Percentiles rank a stretch among this genome's conserved stretches.
These are phyloP conservation scores for Coregonus sp. DNA, from an alignment of 2,797 vertebrate genomes.

Conservation along the genomic window DNA sequence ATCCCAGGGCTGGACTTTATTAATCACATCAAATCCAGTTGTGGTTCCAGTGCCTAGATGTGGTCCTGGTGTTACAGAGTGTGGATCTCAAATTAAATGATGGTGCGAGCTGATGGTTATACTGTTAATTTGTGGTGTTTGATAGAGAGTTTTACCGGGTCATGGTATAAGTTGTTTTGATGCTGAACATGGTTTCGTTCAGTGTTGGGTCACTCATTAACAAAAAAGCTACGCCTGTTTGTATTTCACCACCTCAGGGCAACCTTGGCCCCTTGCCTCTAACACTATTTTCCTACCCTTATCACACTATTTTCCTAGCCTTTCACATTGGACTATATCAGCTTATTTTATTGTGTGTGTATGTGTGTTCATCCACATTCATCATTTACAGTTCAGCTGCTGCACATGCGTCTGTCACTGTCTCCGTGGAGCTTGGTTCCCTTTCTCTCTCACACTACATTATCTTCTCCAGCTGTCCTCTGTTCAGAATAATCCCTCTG, in stretches of 20 bases:
- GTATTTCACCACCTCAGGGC: neutral
- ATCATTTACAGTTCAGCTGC: constrained; percentile 54
- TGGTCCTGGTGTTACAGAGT: neutral
- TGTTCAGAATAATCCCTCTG: constrained; percentile 53
- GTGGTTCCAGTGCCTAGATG: neutral
- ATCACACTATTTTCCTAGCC: neutral
- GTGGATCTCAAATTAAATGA: too few relatives aligned
- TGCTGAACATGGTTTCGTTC: neutral
- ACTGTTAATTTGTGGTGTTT: neutral
- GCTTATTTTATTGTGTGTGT: neutral
- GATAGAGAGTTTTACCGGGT: neutral
- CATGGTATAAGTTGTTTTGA: too few relatives aligned
- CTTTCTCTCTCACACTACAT: too few relatives aligned
- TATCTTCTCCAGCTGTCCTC: constrained; percentile 55
- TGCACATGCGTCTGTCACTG: constrained; percentile 57
- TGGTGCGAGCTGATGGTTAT: neutral
- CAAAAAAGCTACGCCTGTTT: neutral
- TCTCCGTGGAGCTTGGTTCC: constrained; percentile 29
- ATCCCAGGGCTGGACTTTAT: neutral
- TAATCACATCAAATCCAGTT: neutral
- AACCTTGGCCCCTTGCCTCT: neutral
- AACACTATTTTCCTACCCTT: neutral
- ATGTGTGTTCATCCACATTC: neutral
- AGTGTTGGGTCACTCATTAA: constrained; percentile 6
- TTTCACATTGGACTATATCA: neutral